Evolutionary conservation across 2,888 invertebrate genomes (phyloP), one percentile per base, ranked within the genome.

Genomic region (Pristionchus exspectatus): DNA sequence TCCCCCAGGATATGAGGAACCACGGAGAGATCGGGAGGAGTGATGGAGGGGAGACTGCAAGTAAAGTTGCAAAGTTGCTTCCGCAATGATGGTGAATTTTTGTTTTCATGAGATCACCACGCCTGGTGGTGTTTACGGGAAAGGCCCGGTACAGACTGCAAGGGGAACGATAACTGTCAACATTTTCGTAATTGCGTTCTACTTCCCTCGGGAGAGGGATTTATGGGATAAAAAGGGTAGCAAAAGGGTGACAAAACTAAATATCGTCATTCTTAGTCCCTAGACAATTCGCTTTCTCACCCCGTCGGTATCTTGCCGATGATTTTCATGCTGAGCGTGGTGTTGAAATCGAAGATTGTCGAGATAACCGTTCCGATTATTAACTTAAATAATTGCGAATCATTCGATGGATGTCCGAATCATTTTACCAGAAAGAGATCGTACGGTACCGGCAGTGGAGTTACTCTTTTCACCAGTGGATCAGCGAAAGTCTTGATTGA

Each of bases 291-390:
- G 30, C 1, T 30, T 9, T 54, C 84, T 63, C 81, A 92, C 92
- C 96, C 96, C 63, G 94, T 94, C 12, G 96, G 95, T 89, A 96
- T 95, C 66, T 94, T 91, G 14, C 95, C 95, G 12, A 96, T 95
- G 44, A 95, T 94, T 44, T 94, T 93, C 24, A 96, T 95, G 81
- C 93, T 90, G 91, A 94, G 95, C 0, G 92, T 92, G 18, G 91
- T 92, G 56, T 95, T 91, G 33, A 96, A 92, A 9, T 95, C 90
- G 14, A 94, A 93, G 87, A 94, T 91, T 89, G 94, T 93, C 7
- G 96, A 95, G 27, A 95, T 93, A 9, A 95, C 89, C 18, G 96
- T 96, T n/a, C 95, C 95, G 14, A 95, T 88, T 54, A 96, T 94
- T 69, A 96, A 95, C 96, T 96, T 93, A 77, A 92, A 2, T 50